A percentile compares a stretch with the other conserved stretches of the same genome.
Evolutionary conservation across 2,888 invertebrate genomes (phyloP).

Genomic region (Caradrina clavipalpis): DNA sequence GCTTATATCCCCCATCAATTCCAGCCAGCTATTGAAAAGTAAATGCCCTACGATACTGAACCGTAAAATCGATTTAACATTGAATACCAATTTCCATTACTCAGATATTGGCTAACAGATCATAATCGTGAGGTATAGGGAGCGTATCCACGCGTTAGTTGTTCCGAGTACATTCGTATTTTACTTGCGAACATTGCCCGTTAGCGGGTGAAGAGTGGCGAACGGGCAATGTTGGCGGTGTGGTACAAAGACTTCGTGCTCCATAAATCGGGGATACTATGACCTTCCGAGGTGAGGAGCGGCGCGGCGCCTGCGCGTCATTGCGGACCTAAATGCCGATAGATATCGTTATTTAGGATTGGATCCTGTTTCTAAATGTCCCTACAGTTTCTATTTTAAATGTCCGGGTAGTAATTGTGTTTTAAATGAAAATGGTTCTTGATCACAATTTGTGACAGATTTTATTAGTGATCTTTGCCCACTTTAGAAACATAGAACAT

Average conservation of each 20-base stretch:
- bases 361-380: conserved; percentile 29
- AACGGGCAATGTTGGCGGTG: conserved; percentile 78
- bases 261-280: conserved; percentile 82
- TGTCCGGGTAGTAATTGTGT: too few relatives aligned
- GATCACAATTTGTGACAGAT: too few relatives aligned
- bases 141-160: conserved; percentile 60
- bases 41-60: conserved; percentile 47
- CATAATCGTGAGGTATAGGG: conserved; percentile 64
- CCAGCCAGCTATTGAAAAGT: conserved; percentile 45
- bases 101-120: conserved; percentile 62
- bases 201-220: conserved; percentile 77
- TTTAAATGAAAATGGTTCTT: too few relatives aligned
- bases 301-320: conserved; percentile 65
- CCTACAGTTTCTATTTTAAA: background rate
- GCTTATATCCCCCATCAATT: conserved; percentile 31
- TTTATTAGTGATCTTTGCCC: too few relatives aligned
- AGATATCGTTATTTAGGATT: conserved; percentile 46
- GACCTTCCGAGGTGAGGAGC: conserved; percentile 78
- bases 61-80: conserved; percentile 61
- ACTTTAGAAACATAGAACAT: too few relatives aligned
- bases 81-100: conserved; percentile 63
- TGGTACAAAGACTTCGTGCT: conserved; percentile 85
- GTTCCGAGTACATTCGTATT: conserved; percentile 69
- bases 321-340: conserved; percentile 62
- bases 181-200: conserved; percentile 71